A percentile compares a stretch with the other conserved stretches of the same genome.
Evolutionary conservation across 2,113 vertebrate species (phyloP).

Genomic region (Erythrocercus mccallii): DNA sequence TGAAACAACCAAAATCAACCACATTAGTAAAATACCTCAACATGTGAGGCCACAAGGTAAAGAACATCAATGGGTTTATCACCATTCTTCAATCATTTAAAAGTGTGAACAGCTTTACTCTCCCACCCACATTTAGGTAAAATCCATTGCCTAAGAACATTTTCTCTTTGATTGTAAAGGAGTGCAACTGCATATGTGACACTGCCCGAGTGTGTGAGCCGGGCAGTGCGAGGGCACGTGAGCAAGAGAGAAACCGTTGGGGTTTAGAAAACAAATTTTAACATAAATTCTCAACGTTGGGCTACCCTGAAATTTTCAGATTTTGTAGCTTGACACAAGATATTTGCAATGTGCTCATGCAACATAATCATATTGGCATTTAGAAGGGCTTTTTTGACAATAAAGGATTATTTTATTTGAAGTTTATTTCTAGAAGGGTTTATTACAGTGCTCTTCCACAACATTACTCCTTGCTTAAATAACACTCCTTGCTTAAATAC

Average conservation of each 20-base stretch:
- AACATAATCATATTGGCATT: neutral
- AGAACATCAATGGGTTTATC: neutral
- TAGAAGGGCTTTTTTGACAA: neutral
- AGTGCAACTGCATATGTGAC: neutral
- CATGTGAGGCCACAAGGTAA: neutral
- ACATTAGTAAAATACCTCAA: neutral
- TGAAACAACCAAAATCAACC: rapidly evolving
- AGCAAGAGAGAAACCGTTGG: neutral
- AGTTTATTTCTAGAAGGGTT: neutral
- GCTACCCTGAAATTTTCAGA: neutral
- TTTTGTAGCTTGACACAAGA: neutral
- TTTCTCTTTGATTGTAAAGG: neutral
- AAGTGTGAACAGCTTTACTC: neutral
- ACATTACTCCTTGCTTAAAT: neutral
- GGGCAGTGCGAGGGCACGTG: rapidly evolving
- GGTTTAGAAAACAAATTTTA: neutral
- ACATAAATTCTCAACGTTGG: neutral
- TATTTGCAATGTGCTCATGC: neutral
- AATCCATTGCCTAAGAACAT: neutral
- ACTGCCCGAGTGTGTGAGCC: neutral
- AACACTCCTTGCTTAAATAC: neutral
- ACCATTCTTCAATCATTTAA: neutral
- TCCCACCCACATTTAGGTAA: neutral
- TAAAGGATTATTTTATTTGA: neutral
- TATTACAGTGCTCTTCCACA: neutral